Percentiles rank a stretch among this genome's conserved stretches.
phyloP scores from a whole-genome alignment of 1,140 invertebrate species.

The Sarcophaga bullata region DNA sequence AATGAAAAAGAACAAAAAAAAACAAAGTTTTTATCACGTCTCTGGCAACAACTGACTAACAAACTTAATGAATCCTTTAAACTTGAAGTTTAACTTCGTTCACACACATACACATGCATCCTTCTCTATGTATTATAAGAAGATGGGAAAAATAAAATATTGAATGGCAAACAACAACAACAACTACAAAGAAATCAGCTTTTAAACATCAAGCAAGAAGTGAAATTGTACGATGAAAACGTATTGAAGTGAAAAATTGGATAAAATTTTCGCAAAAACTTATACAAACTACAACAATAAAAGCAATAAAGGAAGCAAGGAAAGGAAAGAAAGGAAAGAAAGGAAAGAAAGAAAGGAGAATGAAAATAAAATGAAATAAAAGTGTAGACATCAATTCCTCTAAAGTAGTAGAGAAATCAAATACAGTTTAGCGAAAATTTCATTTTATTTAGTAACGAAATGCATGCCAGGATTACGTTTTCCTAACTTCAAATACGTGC shows the following conservation, averaged over 20 bases:
- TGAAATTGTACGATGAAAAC: constrained; percentile 4
- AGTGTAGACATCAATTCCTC: too few species aligned
- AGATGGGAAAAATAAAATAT: too few species aligned
- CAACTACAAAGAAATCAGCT: background rate
- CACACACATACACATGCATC: background rate
- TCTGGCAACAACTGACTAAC: constrained; percentile 20
- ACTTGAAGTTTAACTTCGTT: background rate
- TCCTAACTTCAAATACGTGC: background rate
- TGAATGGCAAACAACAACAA: background rate
- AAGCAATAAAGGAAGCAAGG: too few species aligned
- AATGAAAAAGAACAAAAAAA: background rate
- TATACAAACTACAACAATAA: too few species aligned
- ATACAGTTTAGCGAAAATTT: constrained; percentile 17
- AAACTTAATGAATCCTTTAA: constrained; percentile 25
- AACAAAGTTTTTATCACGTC: constrained; percentile 21
- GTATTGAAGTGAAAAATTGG: constrained; percentile 24
- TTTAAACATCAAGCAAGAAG: background rate
- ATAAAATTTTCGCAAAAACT: constrained; percentile 8
- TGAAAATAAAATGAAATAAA: too few species aligned
- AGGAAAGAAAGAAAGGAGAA: too few species aligned
- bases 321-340: too few species aligned
- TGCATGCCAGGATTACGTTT: constrained; percentile 10
- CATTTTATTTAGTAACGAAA: background rate
- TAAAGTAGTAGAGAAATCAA: background rate
- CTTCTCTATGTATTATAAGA: too few species aligned